phyloP scores from a whole-genome alignment of 2,113 vertebrate species.

The Phocoena sinus region DNA sequence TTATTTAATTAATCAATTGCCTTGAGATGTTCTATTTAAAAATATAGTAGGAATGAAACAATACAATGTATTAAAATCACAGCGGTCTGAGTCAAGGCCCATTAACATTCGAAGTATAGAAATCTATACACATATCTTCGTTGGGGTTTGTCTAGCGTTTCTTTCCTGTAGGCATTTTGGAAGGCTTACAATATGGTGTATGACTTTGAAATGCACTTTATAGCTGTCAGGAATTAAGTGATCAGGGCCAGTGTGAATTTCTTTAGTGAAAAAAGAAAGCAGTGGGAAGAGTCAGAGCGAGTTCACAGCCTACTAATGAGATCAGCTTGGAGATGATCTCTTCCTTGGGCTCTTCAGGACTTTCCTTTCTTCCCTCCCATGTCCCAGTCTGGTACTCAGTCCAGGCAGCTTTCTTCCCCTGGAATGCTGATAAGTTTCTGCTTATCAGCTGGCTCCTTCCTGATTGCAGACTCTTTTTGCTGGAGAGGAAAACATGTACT shows the following conservation, averaged over 20 bases:
- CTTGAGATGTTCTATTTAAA: conserved; percentile 67
- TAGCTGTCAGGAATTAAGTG: conserved; percentile 6
- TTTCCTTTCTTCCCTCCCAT: neutral
- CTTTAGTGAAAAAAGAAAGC: neutral
- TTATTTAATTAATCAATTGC: conserved; percentile 79
- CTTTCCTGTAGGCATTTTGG: conserved; percentile 56
- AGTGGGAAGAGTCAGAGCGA: neutral
- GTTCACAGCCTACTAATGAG: neutral
- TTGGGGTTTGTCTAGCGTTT: conserved; percentile 34
- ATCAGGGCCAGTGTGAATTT: neutral
- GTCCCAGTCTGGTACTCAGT: too few species aligned
- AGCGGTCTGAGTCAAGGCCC: conserved; percentile 71
- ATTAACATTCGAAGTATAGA: conserved; percentile 57
- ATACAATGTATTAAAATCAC: conserved; percentile 72
- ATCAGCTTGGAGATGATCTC: neutral
- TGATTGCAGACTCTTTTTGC: neutral
- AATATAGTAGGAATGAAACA: conserved; percentile 72
- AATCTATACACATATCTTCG: conserved; percentile 45
- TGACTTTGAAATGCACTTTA: conserved; percentile 46
- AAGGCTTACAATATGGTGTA: conserved; percentile 5
- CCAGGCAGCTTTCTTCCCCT: neutral
- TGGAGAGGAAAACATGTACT: neutral
- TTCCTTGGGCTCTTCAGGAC: neutral
- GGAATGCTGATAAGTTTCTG: neutral
- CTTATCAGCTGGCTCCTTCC: neutral